Conservation (phyloP, 2,888 invertebrate species). For the Andrena minutula region DNA sequence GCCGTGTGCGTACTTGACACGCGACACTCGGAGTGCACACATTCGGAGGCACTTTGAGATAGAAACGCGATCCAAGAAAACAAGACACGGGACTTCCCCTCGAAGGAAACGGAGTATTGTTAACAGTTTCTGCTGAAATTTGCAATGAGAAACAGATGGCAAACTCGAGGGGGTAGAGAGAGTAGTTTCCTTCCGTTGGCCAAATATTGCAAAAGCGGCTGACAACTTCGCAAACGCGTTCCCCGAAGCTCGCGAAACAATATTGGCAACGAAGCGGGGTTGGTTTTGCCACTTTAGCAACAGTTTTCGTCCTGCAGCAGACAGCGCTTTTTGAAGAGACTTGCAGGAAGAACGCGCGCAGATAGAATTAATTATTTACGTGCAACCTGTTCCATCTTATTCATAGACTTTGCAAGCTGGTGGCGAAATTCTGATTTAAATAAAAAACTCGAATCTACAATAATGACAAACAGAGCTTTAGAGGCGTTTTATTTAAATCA, state of each 20-base stretch:
- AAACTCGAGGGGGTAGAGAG: background rate
- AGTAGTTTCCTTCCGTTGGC: constrained; percentile 15
- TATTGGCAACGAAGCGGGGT: constrained; percentile 7
- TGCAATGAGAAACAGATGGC: constrained; percentile 25
- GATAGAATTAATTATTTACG: constrained; percentile 17
- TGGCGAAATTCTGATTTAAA: no score
- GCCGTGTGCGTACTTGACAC: background rate
- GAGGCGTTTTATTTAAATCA: no score
- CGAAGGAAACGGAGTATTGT: background rate
- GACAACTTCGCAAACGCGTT: constrained; percentile 13
- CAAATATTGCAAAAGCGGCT: constrained; percentile 17
- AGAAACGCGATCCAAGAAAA: background rate
- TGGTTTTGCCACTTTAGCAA: constrained; percentile 15
- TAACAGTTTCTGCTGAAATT: constrained; percentile 17
- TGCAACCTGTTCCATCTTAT: constrained; percentile 4
- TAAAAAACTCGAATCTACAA: no score
- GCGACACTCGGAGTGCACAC: background rate
- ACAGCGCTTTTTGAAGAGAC: background rate
- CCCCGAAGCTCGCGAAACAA: background rate
- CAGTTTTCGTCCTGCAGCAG: background rate
- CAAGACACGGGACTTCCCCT: constrained; percentile 9
- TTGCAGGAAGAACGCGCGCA: background rate
- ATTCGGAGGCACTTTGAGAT: background rate
- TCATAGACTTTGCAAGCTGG: no score
- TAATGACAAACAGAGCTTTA: no score